phyloP scores from a whole-genome alignment of 2,797 vertebrate genomes.

The Falco peregrinus region DNA sequence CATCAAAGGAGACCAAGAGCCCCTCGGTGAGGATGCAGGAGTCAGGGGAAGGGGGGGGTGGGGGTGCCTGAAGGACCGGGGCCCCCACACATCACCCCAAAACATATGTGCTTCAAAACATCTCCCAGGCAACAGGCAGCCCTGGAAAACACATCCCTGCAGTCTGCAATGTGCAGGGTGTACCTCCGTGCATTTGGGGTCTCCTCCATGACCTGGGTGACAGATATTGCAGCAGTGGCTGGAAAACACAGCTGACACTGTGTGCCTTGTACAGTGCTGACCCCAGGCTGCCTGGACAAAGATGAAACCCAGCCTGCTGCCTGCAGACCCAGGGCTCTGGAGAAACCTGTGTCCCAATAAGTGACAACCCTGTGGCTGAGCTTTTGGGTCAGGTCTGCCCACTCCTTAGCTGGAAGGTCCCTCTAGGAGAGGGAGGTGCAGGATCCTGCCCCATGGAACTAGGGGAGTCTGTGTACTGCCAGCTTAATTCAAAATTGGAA shows the following conservation, averaged over 20 bases:
- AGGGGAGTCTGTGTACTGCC: background rate
- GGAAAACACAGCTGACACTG: background rate
- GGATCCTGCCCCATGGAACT: background rate
- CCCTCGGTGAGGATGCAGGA: background rate
- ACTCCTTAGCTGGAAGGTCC: background rate
- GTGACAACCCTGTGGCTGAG: rapidly evolving
- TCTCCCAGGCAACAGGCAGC: rapidly evolving
- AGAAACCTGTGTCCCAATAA: rapidly evolving
- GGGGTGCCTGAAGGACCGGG: background rate
- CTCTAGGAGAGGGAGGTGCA: background rate
- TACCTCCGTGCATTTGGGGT: background rate
- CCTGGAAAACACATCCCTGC: background rate
- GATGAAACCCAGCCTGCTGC: background rate
- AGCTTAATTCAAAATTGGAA: background rate
- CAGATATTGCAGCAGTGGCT: background rate
- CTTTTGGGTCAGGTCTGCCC: background rate
- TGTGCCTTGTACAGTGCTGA: background rate
- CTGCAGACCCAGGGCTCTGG: background rate
- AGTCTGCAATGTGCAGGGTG: rapidly evolving
- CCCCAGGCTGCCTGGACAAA: background rate
- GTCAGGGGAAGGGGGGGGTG: background rate
- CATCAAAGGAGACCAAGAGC: slow-evolving; percentile 11
- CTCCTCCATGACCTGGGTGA: rapidly evolving
- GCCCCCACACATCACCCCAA: background rate
- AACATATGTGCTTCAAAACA: background rate